Conservation (phyloP, 1,140 invertebrate species). For the Sesamia nonagrioides region DNA sequence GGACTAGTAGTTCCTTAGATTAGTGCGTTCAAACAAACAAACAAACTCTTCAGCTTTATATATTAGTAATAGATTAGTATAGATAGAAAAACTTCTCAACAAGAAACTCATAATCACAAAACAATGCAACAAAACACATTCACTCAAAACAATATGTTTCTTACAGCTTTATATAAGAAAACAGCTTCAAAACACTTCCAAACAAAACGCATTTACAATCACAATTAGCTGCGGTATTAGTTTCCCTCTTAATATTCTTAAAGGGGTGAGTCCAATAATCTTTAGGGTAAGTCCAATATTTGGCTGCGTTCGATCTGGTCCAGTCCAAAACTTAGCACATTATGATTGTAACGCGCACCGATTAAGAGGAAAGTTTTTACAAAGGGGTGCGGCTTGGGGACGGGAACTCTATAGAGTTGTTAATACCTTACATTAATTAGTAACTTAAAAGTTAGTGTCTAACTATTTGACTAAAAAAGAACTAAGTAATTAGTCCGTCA, state of each 20-base stretch:
- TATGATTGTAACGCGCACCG: conserved; percentile 82
- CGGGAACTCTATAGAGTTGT: conserved; percentile 66
- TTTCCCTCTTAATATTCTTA: conserved; percentile 44
- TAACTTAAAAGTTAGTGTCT: too few relatives aligned
- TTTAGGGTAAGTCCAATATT: conserved; percentile 73
- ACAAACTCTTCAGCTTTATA: too few relatives aligned
- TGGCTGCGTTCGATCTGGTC: conserved; percentile 52
- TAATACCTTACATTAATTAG: conserved; percentile 32
- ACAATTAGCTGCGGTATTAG: conserved; percentile 11
- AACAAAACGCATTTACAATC: conserved; percentile 38
- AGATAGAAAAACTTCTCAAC: too few relatives aligned
- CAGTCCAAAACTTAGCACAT: conserved; percentile 76
- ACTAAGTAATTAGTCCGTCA: too few relatives aligned
- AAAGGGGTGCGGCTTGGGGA: conserved; percentile 74
- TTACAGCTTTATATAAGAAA: not conserved
- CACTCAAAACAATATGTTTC: not conserved
- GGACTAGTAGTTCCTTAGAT: too few relatives aligned
- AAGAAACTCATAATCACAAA: too few relatives aligned
- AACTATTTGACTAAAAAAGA: too few relatives aligned
- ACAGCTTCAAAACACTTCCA: conserved; percentile 12
- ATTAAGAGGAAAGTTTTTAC: conserved; percentile 86
- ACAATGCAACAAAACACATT: not conserved
- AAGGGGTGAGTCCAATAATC: conserved; percentile 50
- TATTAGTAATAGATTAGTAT: too few relatives aligned
- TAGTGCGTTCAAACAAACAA: too few relatives aligned